Conservation (phyloP, 92 coral and sea anemone species). For the Palythoa caribaeorum region DNA sequence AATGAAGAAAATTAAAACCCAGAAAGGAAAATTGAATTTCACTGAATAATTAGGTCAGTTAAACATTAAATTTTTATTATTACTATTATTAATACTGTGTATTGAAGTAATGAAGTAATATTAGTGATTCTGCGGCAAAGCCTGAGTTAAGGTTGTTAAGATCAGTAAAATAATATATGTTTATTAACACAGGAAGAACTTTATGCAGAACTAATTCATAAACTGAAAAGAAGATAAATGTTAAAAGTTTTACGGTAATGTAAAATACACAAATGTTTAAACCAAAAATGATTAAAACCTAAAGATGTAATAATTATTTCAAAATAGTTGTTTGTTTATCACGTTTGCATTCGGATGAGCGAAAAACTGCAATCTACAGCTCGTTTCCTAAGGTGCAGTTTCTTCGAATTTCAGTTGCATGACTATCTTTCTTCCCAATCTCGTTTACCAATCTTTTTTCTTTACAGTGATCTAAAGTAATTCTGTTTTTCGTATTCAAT, state of each 20-base stretch:
- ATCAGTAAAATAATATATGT: background rate
- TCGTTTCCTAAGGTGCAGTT: background rate
- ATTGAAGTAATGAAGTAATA: background rate
- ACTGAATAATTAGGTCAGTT: background rate
- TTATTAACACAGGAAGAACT: background rate
- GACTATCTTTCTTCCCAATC: no score
- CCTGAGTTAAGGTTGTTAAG: background rate
- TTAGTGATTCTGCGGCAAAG: background rate
- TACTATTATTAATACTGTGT: background rate
- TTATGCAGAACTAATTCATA: background rate
- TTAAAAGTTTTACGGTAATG: background rate
- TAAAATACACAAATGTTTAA: background rate
- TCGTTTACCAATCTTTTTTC: no score
- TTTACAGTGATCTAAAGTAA: background rate
- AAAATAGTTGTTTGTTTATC: background rate
- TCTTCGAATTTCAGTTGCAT: background rate
- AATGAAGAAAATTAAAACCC: no score
- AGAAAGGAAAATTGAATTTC: no score
- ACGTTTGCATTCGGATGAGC: background rate
- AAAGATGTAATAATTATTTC: background rate
- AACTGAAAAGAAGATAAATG: no score
- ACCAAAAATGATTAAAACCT: background rate
- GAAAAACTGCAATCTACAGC: background rate
- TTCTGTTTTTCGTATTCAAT: background rate
- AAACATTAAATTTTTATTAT: background rate